A percentile compares a stretch with the other conserved stretches of the same genome.
Conservation (phyloP, 2,797 vertebrate genomes). For the Acipenser transmontanus region DNA sequence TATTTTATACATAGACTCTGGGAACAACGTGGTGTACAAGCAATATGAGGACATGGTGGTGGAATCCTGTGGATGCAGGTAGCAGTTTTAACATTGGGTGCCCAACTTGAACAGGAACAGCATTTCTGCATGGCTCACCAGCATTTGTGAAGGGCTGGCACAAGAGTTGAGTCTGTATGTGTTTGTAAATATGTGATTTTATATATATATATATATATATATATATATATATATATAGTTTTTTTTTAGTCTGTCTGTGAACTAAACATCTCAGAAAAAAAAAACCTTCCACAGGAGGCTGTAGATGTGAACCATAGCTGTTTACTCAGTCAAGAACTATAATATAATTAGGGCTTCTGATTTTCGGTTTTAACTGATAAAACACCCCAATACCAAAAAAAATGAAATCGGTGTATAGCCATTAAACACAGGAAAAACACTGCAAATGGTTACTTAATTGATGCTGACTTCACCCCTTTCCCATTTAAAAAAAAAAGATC, state of each 20-base stretch:
- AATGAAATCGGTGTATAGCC: no score
- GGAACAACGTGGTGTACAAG: conserved; percentile 82
- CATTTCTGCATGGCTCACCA: neutral
- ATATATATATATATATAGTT: conserved; percentile 6
- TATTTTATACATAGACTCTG: conserved; percentile 79
- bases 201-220: conserved; percentile 13
- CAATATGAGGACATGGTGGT: conserved; percentile 86
- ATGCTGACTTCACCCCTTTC: no score
- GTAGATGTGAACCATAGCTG: no score
- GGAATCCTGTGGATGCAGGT: conserved; percentile 80
- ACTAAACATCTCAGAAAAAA: neutral
- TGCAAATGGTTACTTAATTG: no score
- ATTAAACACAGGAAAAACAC: no score
- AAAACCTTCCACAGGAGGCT: neutral
- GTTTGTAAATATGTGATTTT: conserved; percentile 14
- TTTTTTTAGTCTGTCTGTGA: neutral
- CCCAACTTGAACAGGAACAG: conserved; percentile 10
- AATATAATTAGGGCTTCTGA: no score
- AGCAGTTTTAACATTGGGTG: conserved; percentile 40
- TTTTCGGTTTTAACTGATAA: no score
- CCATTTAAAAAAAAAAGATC: no score
- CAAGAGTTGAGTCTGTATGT: neutral
- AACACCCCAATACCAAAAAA: no score
- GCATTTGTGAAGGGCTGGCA: neutral
- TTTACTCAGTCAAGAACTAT: no score